Percentiles rank a stretch among this genome's conserved stretches.
phyloP scores from a whole-genome alignment of 2,888 invertebrate species.

The Brachyptera putata region DNA sequence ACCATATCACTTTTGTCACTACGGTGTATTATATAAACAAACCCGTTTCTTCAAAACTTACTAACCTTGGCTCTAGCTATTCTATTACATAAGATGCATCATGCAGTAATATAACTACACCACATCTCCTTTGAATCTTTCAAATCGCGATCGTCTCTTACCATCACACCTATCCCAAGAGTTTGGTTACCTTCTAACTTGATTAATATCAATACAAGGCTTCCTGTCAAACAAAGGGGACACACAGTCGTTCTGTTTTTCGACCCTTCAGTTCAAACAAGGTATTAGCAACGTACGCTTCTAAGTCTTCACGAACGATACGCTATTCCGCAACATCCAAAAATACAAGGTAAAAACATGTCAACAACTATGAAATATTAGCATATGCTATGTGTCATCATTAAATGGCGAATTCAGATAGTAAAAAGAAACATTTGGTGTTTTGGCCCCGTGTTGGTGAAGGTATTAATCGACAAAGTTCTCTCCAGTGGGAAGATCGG shows the following conservation, averaged over 20 bases:
- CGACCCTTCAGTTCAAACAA: not conserved
- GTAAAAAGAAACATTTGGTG: not conserved
- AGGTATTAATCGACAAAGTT: not conserved
- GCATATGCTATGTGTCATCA: no score
- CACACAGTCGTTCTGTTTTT: not conserved
- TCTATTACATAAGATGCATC: conserved; percentile 1
- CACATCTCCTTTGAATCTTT: no score
- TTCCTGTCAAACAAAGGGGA: not conserved
- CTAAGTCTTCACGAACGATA: not conserved
- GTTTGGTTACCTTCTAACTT: not conserved
- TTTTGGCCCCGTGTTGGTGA: conserved; percentile 12
- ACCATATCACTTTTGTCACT: no score
- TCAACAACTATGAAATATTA: no score
- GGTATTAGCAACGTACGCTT: not conserved
- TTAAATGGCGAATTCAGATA: conserved; percentile 2
- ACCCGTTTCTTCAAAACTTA: not conserved
- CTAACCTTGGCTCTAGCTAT: conserved; percentile 3
- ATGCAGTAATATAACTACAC: no score
- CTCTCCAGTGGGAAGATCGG: not conserved
- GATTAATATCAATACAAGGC: not conserved
- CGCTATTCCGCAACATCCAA: not conserved
- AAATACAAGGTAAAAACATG: not conserved
- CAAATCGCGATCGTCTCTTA: no score
- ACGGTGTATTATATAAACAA: conserved; percentile 7
- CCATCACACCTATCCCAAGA: no score